Evolutionary conservation across 2,888 invertebrate species (phyloP).

Genomic region (Drosophila anomelani): DNA sequence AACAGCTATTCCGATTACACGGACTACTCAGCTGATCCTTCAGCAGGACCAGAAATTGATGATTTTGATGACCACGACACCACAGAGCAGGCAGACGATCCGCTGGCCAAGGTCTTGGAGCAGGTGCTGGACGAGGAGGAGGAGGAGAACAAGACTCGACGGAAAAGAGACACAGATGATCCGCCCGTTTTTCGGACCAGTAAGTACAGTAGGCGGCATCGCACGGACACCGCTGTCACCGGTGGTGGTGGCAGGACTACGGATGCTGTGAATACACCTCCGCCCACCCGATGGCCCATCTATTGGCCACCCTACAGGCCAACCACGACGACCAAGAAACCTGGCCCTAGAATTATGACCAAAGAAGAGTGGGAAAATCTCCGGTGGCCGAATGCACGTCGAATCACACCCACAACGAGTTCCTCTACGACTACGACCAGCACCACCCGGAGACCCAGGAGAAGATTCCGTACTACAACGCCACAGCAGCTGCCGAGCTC

Average conservation of each 20-base stretch:
- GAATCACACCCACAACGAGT: constrained; percentile 10
- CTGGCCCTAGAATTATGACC: constrained; percentile 25
- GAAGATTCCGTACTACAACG: constrained; percentile 11
- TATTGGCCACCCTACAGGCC: constrained; percentile 35
- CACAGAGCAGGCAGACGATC: constrained; percentile 62
- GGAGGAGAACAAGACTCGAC: constrained; percentile 18
- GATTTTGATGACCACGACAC: constrained; percentile 40
- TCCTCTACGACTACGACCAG: constrained; percentile 20
- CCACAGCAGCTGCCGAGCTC: constrained; percentile 15
- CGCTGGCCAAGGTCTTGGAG: constrained; percentile 55
- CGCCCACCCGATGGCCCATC: constrained; percentile 17
- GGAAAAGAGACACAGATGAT: constrained; percentile 42
- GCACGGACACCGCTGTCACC: constrained; percentile 43
- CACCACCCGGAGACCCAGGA: constrained; percentile 22
- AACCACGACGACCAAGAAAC: constrained; percentile 12
- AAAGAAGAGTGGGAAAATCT: constrained; percentile 61
- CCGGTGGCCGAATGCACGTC: constrained; percentile 1
- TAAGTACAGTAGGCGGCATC: constrained; percentile 68
- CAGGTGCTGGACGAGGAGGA: constrained; percentile 47
- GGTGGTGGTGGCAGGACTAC: constrained; percentile 2
- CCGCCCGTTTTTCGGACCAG: constrained; percentile 50
- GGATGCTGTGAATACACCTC: not conserved
- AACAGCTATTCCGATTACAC: constrained; percentile 80
- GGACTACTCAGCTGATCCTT: constrained; percentile 81
- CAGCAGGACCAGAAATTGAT: constrained; percentile 31